Evolutionary conservation across 2,113 vertebrate genomes (phyloP), one percentile per base, ranked within the genome.

Genomic region (Salvator merianae): DNA sequence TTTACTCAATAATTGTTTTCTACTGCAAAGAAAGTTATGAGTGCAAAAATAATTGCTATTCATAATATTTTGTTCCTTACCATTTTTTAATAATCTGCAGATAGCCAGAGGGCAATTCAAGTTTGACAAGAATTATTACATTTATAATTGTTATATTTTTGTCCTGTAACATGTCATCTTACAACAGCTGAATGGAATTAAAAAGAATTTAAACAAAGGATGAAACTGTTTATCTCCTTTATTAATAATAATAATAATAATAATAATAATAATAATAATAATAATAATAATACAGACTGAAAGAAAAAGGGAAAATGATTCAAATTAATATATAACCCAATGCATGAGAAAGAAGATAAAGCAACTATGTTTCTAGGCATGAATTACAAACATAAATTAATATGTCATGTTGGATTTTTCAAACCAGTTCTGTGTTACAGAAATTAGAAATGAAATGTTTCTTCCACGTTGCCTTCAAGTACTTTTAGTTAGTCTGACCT

Each of bases 71-170:
- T 83, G 75, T 65, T 20, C 38, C 30, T 83, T 83, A 75, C 66
- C 38, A 24, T 74, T 72, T 65, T 65, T 47, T 83, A 75, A 83
- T 83, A 83, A 76, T 59, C 62, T 28, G 22, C 38, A 36, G 40
- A 76, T 75, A 83, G 71, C 62, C 71, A 83, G 81, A n/a, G 62
- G 62, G 71, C 65, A 66, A 47, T 63, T 65, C 10, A 18, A 66
- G 55, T 50, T 47, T 75, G 30, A 83, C 55, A 83, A 83, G 36
- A 75, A 75, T 76, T 75, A 66, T 82, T 82, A 74, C 59, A 75
- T n/a, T 83, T 83, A 32, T 74, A 83, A 65, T 75, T 75, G 81
- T 83, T 75, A 75, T 36, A 34, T 65, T 83, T 74, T 75, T 74
- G 81, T 83, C 38, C 65, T 83, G 30, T 76, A 76, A 75, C 62